Conservation (phyloP, 2,113 vertebrate species). For the Sarotherodon lohbergeri region DNA sequence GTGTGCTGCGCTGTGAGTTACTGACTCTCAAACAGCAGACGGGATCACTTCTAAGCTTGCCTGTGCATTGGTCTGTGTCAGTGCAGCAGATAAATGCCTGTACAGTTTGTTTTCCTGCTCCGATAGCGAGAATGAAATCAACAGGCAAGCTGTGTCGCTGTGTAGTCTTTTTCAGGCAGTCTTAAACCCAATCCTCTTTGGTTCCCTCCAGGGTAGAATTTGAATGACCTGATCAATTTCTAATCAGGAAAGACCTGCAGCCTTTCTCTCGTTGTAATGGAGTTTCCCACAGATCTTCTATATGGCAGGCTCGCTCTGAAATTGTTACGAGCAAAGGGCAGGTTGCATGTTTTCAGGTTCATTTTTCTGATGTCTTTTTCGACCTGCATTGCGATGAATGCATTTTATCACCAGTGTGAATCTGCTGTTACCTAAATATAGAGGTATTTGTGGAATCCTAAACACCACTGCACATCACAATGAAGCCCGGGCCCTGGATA, state of each 20-base stretch:
- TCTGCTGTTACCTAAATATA: conserved; percentile 36
- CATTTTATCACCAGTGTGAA: neutral
- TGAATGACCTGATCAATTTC: conserved; percentile 63
- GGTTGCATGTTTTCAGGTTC: neutral
- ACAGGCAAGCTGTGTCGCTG: conserved; percentile 1
- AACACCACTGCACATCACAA: conserved; percentile 4
- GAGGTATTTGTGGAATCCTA: conserved; percentile 4
- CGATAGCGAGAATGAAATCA: conserved; percentile 27
- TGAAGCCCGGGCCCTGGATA: neutral
- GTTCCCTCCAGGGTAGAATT: conserved; percentile 31
- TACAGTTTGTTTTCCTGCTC: conserved; percentile 32
- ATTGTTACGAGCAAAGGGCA: conserved; percentile 12
- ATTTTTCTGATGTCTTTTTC: neutral
- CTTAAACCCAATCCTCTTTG: conserved; percentile 34
- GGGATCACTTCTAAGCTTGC: conserved; percentile 6
- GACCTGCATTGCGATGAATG: neutral
- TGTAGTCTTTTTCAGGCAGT: neutral
- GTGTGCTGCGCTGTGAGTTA: neutral
- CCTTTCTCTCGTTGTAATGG: conserved; percentile 14
- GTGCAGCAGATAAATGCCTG: conserved; percentile 38
- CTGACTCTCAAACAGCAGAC: neutral
- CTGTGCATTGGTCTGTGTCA: conserved; percentile 12
- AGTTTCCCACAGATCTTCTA: conserved; percentile 31
- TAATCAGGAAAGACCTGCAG: conserved; percentile 48
- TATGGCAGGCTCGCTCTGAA: neutral